Conservation (phyloP, 2,797 vertebrate species). For the Morelia viridis region DNA sequence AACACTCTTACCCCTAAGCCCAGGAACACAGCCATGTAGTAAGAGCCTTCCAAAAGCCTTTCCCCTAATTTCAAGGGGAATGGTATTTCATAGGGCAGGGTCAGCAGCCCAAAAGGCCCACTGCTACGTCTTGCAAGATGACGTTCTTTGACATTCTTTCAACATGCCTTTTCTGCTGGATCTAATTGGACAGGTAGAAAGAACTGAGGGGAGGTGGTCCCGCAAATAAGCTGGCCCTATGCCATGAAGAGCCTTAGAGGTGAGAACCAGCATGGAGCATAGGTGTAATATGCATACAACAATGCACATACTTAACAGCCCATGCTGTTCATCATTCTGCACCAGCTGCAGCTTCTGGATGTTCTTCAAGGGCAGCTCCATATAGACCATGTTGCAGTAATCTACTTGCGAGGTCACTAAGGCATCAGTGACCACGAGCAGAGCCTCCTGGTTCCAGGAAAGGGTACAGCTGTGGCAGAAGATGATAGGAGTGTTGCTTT, state of each 20-base stretch:
- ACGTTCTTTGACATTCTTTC: neutral
- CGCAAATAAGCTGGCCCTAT: neutral
- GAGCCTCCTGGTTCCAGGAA: neutral
- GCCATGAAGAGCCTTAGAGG: neutral
- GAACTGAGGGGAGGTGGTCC: neutral
- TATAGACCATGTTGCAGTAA: neutral
- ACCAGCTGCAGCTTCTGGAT: neutral
- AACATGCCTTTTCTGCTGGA: neutral
- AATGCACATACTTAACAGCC: neutral
- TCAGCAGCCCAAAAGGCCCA: neutral
- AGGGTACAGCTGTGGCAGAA: neutral
- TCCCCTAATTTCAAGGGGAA: neutral
- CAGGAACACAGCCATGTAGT: neutral
- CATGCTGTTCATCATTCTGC: neutral
- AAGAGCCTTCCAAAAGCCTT: neutral
- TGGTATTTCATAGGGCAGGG: neutral
- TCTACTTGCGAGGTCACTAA: neutral
- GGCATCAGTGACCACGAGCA: neutral
- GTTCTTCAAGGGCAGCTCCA: neutral
- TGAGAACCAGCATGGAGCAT: neutral
- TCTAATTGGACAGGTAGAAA: neutral
- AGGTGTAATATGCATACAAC: neutral
- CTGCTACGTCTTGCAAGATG: neutral
- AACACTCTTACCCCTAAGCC: neutral
- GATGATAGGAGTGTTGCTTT: neutral